Conservation (phyloP, 2,888 invertebrate genomes). For the Rhagonycha fulva region DNA sequence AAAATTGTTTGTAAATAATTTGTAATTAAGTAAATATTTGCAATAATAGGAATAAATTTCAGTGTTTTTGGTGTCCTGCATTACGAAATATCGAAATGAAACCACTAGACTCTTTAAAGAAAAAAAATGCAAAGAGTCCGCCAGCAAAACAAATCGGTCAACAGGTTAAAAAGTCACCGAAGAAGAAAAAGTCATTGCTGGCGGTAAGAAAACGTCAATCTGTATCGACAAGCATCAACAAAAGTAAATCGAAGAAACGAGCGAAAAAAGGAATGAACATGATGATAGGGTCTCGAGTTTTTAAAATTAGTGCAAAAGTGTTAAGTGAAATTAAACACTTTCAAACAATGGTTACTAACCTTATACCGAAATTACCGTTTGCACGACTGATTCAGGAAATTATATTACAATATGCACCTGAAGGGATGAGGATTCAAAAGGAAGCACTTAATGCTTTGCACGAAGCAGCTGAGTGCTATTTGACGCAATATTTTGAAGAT, state of each 20-base stretch:
- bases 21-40: too few species aligned
- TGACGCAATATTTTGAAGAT: slow-evolving; percentile 58
- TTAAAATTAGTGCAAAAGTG: slow-evolving; percentile 15
- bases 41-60: too few species aligned
- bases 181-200: background rate
- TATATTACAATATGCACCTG: slow-evolving; percentile 37
- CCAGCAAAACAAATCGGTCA: background rate
- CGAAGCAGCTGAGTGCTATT: slow-evolving; percentile 56
- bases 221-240: background rate
- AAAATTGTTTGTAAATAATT: too few species aligned
- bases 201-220: background rate
- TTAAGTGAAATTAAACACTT: slow-evolving; percentile 43
- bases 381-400: slow-evolving; percentile 54
- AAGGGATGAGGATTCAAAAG: slow-evolving; percentile 44
- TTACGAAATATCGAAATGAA: background rate
- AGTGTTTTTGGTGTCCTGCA: too few species aligned
- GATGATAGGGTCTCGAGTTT: slow-evolving; percentile 15
- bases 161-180: background rate
- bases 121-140: background rate
- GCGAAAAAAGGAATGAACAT: background rate
- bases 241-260: background rate
- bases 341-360: slow-evolving; percentile 38
- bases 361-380: slow-evolving; percentile 56
- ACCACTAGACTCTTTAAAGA: background rate
- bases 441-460: slow-evolving; percentile 56